Evolutionary conservation across 2,113 vertebrate genomes (phyloP), one percentile per base, ranked within the genome.

Genomic region (Enhydra lutris): DNA sequence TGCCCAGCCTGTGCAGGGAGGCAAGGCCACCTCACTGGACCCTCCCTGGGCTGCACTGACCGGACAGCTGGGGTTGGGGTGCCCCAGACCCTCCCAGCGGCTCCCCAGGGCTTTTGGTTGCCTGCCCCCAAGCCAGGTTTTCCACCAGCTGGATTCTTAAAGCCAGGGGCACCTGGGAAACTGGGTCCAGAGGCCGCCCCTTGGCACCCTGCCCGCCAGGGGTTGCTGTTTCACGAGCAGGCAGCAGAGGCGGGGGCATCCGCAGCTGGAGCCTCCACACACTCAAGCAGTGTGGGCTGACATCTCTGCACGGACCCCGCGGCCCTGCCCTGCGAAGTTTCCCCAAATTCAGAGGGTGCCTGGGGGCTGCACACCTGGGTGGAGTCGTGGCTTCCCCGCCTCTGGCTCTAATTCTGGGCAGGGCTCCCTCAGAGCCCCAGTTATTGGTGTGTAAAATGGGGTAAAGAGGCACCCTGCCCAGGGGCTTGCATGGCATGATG

Each of bases 1-100:
- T 99, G 82, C 99, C 99, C 97, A 99, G 98, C 94, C 99, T 99
- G 98, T 0, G 59, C 1, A 0, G 15, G 94, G 45, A 73, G 85
- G 45, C 96, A 18, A 92, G 83, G 92, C 3, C 7, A 39, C 55
- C 24, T 42, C 6, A 36, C n/a, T 97, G 79, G 47, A 71, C 39
- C 39, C 36, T 52, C 13, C 0, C 45, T 39, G 23, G 11, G 55
- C 39, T 4, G 0, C 1, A 0, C 11, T 20, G 10, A 63, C 39
- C 23, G 15, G 36, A 50, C 15, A 5, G 18, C 20, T 26, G 14
- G 39, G 23, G 67, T 4, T 55, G 5, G 21, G 36, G 55, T 21
- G 21, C 59, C 79, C 21, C 9, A 3, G 7, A 20, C n/a, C 34
- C 52, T 63, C 55, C 11, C 7, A n/a, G 20, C 8, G 23, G 6